Conservation (phyloP, 2,888 invertebrate genomes). For the Cryptosula pallasiana region DNA sequence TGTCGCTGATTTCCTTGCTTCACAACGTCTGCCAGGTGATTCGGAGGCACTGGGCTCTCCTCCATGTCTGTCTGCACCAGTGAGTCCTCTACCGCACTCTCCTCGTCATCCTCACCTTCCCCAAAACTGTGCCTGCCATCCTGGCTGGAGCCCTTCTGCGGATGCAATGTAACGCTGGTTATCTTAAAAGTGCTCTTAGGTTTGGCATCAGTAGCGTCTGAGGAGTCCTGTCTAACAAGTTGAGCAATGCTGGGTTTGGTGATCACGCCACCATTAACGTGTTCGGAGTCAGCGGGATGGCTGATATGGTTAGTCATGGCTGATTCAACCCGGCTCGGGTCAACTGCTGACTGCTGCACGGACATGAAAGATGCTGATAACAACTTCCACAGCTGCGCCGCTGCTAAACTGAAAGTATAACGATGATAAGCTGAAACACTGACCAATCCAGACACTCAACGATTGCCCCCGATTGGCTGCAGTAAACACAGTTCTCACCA, state of each 20-base stretch:
- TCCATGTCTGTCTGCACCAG: slow-evolving; percentile 14
- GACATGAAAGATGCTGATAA: not conserved
- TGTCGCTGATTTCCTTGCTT: not conserved
- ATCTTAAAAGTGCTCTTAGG: slow-evolving; percentile 21
- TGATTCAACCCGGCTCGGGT: not conserved
- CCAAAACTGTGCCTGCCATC: slow-evolving; percentile 22
- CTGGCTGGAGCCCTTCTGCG: slow-evolving; percentile 7
- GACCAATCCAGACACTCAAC: too few species aligned
- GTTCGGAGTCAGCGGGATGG: not conserved
- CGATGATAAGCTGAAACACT: too few species aligned
- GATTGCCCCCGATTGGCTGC: too few species aligned
- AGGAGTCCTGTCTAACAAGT: slow-evolving; percentile 7
- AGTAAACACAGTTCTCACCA: too few species aligned
- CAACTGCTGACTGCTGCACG: not conserved
- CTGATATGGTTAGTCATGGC: slow-evolving; percentile 8
- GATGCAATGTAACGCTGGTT: slow-evolving; percentile 11
- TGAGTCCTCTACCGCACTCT: slow-evolving; percentile 19
- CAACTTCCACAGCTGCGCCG: not conserved
- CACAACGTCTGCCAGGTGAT: not conserved
- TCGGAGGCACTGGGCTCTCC: not conserved
- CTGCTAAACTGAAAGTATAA: not conserved
- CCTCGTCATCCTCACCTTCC: slow-evolving; percentile 16
- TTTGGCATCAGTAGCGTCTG: not conserved
- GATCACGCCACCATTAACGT: not conserved
- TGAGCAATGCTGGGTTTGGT: not conserved